phyloP scores from a whole-genome alignment of 2,797 vertebrate species.

The Arnoldichthys spilopterus region DNA sequence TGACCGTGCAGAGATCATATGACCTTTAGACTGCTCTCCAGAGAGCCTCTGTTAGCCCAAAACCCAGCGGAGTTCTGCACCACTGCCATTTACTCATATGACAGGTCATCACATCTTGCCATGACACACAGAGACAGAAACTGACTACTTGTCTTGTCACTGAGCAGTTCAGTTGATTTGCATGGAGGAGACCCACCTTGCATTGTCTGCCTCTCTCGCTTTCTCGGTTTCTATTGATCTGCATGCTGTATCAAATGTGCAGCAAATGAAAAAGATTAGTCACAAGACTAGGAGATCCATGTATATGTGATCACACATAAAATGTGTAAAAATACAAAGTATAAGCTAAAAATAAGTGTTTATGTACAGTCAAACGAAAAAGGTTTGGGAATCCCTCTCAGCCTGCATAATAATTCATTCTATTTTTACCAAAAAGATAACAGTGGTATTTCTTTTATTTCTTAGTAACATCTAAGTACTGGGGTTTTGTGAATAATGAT shows the following conservation, averaged over 20 bases:
- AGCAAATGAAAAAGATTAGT: neutral
- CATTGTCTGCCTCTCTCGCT: neutral
- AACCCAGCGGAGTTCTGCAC: constrained; percentile 39
- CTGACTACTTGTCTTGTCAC: neutral
- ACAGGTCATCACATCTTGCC: constrained; percentile 40
- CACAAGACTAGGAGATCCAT: neutral
- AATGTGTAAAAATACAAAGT: too few relatives aligned
- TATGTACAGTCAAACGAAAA: too few relatives aligned
- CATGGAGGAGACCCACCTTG: neutral
- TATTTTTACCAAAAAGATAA: too few relatives aligned
- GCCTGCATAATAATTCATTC: too few relatives aligned
- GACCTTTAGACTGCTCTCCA: constrained; percentile 34
- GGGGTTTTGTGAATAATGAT: too few relatives aligned
- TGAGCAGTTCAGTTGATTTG: neutral
- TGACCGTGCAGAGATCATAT: constrained; percentile 38
- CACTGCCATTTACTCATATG: constrained; percentile 39
- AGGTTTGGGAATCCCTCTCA: too few relatives aligned
- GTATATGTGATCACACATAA: neutral
- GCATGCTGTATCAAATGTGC: neutral
- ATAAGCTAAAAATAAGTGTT: too few relatives aligned
- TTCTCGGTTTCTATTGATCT: neutral
- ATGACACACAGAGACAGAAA: neutral
- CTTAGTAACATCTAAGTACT: too few relatives aligned
- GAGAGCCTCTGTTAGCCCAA: constrained; percentile 33
- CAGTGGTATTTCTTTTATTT: too few relatives aligned